Evolutionary conservation across 2,113 vertebrate genomes (phyloP).

Genomic region (Poicephalus meyeri): DNA sequence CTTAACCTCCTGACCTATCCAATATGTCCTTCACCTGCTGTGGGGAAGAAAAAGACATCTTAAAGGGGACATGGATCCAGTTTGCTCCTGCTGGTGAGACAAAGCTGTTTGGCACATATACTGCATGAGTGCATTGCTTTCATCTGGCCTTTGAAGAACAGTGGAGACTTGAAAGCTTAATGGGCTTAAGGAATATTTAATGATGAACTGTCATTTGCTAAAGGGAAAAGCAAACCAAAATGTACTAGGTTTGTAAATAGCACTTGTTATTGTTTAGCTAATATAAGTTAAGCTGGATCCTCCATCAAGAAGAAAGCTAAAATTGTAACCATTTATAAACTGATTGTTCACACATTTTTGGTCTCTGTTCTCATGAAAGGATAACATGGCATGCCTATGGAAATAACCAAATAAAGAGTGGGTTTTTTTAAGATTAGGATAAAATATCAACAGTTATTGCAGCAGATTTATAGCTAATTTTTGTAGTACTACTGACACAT

Average conservation of each 20-base stretch:
- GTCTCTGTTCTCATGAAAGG: neutral
- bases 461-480: slow-evolving; percentile 4
- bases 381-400: neutral
- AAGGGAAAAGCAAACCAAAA: neutral
- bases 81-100: neutral
- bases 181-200: neutral
- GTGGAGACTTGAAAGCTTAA: neutral
- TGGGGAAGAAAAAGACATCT: neutral
- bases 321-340: neutral
- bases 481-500: neutral
- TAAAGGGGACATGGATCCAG: neutral
- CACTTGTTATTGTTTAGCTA: neutral
- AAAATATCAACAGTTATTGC: neutral
- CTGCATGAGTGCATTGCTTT: neutral
- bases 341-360: neutral
- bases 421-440: neutral
- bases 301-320: neutral
- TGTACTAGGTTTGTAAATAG: neutral
- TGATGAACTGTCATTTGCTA: neutral
- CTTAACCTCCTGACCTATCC: neutral
- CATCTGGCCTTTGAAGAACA: neutral
- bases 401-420: slow-evolving; percentile 15
- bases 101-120: neutral
- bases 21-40: neutral
- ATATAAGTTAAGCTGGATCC: neutral